phyloP scores from a whole-genome alignment of 2,888 invertebrate genomes.

The Lasioglossum lativentre region DNA sequence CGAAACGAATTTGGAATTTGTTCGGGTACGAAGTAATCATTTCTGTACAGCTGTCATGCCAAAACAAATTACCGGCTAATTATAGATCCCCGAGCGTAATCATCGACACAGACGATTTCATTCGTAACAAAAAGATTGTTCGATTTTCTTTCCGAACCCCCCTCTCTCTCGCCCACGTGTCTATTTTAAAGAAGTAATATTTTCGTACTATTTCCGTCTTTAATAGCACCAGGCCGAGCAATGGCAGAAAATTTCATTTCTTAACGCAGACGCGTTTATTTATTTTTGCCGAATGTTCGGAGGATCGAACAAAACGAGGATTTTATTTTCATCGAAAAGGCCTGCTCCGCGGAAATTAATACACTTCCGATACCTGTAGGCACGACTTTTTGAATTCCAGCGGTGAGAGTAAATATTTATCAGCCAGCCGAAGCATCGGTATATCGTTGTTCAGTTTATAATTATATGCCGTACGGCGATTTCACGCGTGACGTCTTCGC shows the following conservation, averaged over 20 bases:
- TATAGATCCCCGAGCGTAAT: neutral
- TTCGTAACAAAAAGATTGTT: neutral
- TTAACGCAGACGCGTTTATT: neutral
- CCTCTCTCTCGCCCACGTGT: neutral
- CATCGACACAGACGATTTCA: neutral
- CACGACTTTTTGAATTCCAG: neutral
- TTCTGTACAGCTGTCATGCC: neutral
- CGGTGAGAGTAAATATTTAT: neutral
- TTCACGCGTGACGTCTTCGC: neutral
- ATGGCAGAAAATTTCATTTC: neutral
- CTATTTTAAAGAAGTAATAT: slow-evolving; percentile 24
- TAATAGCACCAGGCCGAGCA: slow-evolving; percentile 5
- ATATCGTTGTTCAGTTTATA: slow-evolving; percentile 4
- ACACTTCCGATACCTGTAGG: neutral
- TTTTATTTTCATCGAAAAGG: neutral
- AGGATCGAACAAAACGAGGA: neutral
- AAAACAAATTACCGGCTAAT: neutral
- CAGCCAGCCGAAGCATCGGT: neutral
- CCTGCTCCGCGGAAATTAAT: neutral
- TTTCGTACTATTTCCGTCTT: slow-evolving; percentile 31
- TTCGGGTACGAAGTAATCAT: neutral
- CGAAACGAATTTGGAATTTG: neutral
- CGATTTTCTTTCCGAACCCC: neutral
- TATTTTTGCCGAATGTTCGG: neutral
- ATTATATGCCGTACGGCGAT: neutral